Base-by-base conservation (phyloP, 2,888 invertebrate species). In the Abrostola tripartita region DNA sequence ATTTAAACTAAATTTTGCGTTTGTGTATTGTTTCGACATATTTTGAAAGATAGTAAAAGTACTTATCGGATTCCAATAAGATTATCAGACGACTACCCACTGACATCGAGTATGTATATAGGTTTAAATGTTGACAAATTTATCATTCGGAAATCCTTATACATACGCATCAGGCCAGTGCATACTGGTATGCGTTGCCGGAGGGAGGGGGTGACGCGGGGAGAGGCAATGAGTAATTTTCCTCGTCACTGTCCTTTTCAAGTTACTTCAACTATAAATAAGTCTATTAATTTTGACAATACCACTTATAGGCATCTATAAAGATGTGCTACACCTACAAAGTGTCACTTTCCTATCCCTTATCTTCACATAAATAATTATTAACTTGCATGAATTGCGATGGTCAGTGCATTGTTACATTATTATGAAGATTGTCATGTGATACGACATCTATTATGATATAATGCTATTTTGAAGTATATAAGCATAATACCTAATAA, bases 201-300 rank as follows among this genome's bases (percentile, higher is more conserved):
- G 68, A 53, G 73, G 67, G 65, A 52, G 68, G 62, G 47, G 68
- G 62, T 59, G 47, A 60, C 24, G 73, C 66, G 70, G 75, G 69
- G 61, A 57, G 61, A 70, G 62, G 59, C 52, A 65, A 73, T 69
- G 74, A 74, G 79, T 81, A 71, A 76, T 86, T 85, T 86, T 86
- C 83, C 86, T 85, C 77, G 74, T 82, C 74, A 79, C 68, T 78
- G 83, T 80, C 83, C 84, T 84, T 77, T 72, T 37, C 51, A 61
- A 61, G 49, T 35, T 12, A 37, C 71, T 53, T 67, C 49, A n/a
- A 54, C 56, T 68, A 68, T 68, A 58, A 58, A 57, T 14, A 66
- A 56, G 61, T 62, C 37, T 52, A 68, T 70, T 70, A 54, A 65
- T 65, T 64, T 68, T 52, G 52, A 65, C 61, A 51, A 63, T 65